Conservation (phyloP, 1,140 invertebrate species). For the Drosophila virilis region DNA sequence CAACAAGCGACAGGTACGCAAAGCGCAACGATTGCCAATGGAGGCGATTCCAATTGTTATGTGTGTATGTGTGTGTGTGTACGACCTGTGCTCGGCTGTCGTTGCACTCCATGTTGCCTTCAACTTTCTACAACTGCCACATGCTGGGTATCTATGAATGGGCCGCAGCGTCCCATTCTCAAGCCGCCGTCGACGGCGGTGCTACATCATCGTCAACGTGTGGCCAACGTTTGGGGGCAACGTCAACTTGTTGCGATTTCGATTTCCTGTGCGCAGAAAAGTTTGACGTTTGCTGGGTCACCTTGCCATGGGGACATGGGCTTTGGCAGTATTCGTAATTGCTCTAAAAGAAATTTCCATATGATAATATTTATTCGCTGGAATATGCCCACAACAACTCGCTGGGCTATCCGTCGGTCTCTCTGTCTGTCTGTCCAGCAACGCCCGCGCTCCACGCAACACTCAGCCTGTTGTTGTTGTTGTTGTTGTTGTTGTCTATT, state of each 20-base stretch:
- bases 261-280: constrained; percentile 71
- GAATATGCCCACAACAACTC: constrained; percentile 73
- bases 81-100: constrained; percentile 31
- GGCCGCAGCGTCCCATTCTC: constrained; percentile 26
- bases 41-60: constrained; percentile 35
- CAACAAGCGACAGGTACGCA: constrained; percentile 63
- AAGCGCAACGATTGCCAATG: constrained; percentile 36
- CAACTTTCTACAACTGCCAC: constrained; percentile 70
- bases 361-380: constrained; percentile 82
- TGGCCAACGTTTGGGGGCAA: constrained; percentile 15
- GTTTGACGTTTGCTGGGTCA: constrained; percentile 78
- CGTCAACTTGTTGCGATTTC: constrained; percentile 79
- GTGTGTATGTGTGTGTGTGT: constrained; percentile 2
- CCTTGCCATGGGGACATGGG: constrained; percentile 50
- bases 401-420: constrained; percentile 48
- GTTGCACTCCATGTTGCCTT: constrained; percentile 35
- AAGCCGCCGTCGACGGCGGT: constrained; percentile 30
- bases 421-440: constrained; percentile 29
- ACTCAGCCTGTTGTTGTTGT: constrained; percentile 35
- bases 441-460: constrained; percentile 73
- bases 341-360: constrained; percentile 75
- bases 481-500: constrained; percentile 63
- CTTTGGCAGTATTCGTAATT: constrained; percentile 73
- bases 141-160: constrained; percentile 73
- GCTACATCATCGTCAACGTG: constrained; percentile 76